Evolutionary conservation across 2,113 vertebrate genomes (phyloP), one percentile per base, ranked within the genome.

Genomic region (Odobenus rosmarus): DNA sequence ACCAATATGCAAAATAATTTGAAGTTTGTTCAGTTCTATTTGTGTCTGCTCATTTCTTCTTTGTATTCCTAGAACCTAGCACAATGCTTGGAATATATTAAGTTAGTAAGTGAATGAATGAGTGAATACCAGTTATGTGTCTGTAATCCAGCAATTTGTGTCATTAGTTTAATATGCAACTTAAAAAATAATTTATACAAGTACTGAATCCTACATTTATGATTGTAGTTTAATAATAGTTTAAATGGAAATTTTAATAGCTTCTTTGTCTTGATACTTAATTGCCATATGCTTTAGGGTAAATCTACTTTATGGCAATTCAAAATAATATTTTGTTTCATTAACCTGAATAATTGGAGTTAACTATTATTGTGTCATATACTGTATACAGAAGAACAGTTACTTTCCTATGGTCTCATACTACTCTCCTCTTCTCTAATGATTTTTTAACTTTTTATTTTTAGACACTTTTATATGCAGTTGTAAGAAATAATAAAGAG

Each of bases 171-270:
- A 79, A 74, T 89, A 28, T 31, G 5, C 1, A 89, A 33, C 51
- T 96, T 76, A 26, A 76, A 79, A 79, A 89, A 71, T 71, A 96
- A 96, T 69, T 69, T 76, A 2, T 18, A 62, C 9, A 92, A 80
- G 2, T 89, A 31, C 18, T 77, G 6, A 77, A 28, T 46, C 28
- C 28, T 86, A 55, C 5, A 24, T 90, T 84, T 86, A 42, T 86
- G 5, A 87, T 79, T 91, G 16, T 51, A 93, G 23, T 53, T 95
- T 62, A 71, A 91, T 90, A 77, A 55, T 49, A 82, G 7, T 18
- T 89, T 88, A 91, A 95, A 59, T 79, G 46, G 14, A 90, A 69
- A 83, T 33, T 91, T 49, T 74, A 96, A 88, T 90, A 87, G 14
- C 12, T 71, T 87, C 53, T 69, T 80, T 88, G 15, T 84, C 61